Conservation (phyloP, 2,113 vertebrate genomes). For the Pedetes capensis region DNA sequence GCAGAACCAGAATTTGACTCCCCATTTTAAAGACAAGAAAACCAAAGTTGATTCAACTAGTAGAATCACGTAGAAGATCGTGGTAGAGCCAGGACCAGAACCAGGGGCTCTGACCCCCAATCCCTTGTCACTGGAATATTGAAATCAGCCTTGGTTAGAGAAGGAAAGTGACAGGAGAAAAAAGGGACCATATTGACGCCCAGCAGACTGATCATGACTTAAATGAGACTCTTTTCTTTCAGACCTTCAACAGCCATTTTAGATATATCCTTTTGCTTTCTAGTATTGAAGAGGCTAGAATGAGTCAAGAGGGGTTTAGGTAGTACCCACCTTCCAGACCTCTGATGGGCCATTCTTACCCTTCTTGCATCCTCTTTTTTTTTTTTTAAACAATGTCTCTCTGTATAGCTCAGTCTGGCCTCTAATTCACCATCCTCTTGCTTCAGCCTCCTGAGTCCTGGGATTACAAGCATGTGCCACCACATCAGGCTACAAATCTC, state of each 20-base stretch:
- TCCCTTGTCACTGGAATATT: neutral
- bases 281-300: neutral
- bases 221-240: neutral
- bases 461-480: no score
- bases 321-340: neutral
- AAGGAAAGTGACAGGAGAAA: neutral
- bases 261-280: neutral
- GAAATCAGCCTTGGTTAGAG: neutral
- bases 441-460: neutral
- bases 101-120: neutral
- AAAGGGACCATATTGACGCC: neutral
- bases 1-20: neutral
- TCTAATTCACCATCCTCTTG: accelerated
- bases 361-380: neutral
- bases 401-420: neutral
- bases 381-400: neutral
- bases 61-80: neutral
- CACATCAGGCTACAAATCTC: neutral
- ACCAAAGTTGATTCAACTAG: neutral
- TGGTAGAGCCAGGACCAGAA: neutral
- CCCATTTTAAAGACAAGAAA: neutral
- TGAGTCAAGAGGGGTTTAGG: no score
- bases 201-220: neutral
- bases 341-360: neutral
- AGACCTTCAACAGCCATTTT: neutral